Evolutionary conservation across 2,113 vertebrate species (phyloP).

Genomic region (Antechinus stuartii): DNA sequence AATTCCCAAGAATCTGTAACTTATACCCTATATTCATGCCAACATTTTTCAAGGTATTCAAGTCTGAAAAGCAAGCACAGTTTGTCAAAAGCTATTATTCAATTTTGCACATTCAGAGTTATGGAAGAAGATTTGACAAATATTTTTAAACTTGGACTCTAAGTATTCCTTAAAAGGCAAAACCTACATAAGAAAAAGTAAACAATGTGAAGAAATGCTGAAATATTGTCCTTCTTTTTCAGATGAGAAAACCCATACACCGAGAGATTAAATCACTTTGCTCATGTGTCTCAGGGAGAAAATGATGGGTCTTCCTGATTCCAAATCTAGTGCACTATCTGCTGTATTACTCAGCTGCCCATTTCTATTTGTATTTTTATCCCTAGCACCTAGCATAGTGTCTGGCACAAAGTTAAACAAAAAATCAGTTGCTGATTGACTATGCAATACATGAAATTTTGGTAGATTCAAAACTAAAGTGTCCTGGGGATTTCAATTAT

Average conservation of each 20-base stretch:
- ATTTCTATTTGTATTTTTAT: neutral
- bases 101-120: neutral
- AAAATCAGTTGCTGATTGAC: neutral
- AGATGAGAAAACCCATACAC: neutral
- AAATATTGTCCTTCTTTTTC: neutral
- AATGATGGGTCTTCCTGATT: neutral
- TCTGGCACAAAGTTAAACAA: neutral
- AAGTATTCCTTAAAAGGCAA: constrained; percentile 7
- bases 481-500: neutral
- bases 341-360: neutral
- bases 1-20: neutral
- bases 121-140: neutral
- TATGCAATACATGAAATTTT: neutral
- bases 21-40: neutral
- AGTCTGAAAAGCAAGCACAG: neutral
- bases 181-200: neutral
- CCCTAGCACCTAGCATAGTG: neutral
- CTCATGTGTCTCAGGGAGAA: neutral
- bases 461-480: neutral
- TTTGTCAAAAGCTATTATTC: neutral
- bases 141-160: neutral
- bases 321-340: neutral
- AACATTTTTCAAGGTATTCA: neutral
- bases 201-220: neutral
- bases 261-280: neutral